Base-by-base conservation (phyloP, 2,797 vertebrate species). In the Pitangus sulphuratus region DNA sequence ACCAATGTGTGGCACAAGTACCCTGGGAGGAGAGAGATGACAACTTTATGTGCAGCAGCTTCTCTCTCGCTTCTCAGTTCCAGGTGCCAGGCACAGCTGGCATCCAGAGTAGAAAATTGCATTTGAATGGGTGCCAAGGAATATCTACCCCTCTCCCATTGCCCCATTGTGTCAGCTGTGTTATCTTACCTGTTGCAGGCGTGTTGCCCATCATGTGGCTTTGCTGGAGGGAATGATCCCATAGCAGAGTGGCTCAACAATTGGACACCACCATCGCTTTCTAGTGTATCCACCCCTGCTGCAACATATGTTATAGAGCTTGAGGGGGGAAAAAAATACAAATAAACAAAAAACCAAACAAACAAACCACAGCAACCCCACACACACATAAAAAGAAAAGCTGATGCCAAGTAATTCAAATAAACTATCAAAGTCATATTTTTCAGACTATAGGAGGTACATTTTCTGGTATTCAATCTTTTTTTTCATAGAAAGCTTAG, bases 161-260 rank as follows among this genome's bases (percentile, higher is more conserved):
- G 17, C 12, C 25, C 13, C 0, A 0, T 12, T 77, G n/a, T 14
- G 5, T 58, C 39, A 20, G 16, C 42, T 8, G n/a, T 75, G 64
- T 56, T 76, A 5, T 10, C 30, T 69, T 62, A 60, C 74, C 35
- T 39, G 39, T 28, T 79, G 8, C 35, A 79, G 40, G 15, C 37
- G 54, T 50, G 39, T 24, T 89, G 40, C 22, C 13, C 0, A 0
- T 40, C 64, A 6, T 17, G 31, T 9, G 15, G 7, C 2, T 11
- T 33, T 84, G 66, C 62, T 89, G 35, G 14, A 77, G 30, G 50
- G 60, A 83, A 40, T 12, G 19, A 45, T 58, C 69, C 39, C 25
- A 3, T 8, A 20, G 33, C 39, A 69, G 18, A 39, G 13, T 8
- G 11, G 9, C 54, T 83, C 24, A 85, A 40, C 19, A 58, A 5